Evolutionary conservation across 2,888 invertebrate species (phyloP), one percentile per base, ranked within the genome.

Genomic region (Blera fallax): DNA sequence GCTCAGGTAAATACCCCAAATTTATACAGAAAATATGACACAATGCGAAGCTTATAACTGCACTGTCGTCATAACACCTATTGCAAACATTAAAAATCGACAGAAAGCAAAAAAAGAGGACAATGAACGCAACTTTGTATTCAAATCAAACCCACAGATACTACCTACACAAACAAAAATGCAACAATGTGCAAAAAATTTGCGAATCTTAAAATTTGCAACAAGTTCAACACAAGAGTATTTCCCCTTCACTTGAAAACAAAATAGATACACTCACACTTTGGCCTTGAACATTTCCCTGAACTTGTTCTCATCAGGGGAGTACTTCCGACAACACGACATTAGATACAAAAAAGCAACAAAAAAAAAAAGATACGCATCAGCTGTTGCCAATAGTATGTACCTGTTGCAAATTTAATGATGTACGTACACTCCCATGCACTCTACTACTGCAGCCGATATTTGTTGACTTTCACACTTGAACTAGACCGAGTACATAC

Each of bases 341-440:
- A 72, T 37, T 27, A 65, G 34, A 77, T 32, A 60, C 10, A 21
- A 16, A 73, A 32, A 14, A 76, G 4, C 27, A 7, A 50, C 27
- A 21, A 27, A 58, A 58, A 52, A 34, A n/a, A 21, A 45, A 45
- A 76, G 69, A 54, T n/a, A 5, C 0, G 24, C 16, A 40, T 29
- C 78, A 83, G 45, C 78, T 78, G 72, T 72, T 58, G n/a, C 18
- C 16, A 24, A 60, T 34, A 14, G 50, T 77, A n/a, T 77, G 50
- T 79, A 84, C 79, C 83, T 84, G 74, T 79, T 84, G 79, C 83
- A 56, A 79, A 21, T 43, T 81, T 14, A 37, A 52, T 67, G 16
- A 18, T 5, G 5, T 14, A 37, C n/a, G 4, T 21, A 11, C 65
- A 24, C 10, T n/a, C 10, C 10, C 11, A 2, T 32, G 27, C 18